Evolutionary conservation across 2,888 invertebrate genomes (phyloP).

Genomic region (Eulithis prunata): DNA sequence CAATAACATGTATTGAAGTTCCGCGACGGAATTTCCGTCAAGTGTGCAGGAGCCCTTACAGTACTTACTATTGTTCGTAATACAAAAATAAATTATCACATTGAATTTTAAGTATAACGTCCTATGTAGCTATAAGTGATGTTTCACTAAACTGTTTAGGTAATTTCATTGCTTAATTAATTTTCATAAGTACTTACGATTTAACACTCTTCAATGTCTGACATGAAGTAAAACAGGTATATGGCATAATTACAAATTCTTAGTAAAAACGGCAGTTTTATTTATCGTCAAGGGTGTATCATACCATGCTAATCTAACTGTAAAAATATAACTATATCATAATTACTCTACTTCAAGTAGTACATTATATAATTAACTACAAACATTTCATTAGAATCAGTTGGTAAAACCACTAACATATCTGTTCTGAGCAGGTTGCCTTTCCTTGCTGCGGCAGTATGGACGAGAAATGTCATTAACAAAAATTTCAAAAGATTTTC

Average conservation of each 20-base stretch:
- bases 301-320: constrained; percentile 10
- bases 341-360: constrained; percentile 33
- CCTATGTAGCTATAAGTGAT: constrained; percentile 17
- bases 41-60: too few species aligned
- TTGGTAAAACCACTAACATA: not conserved
- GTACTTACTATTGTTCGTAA: constrained; percentile 30
- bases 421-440: not conserved
- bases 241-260: constrained; percentile 25
- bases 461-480: too few species aligned
- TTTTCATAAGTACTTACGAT: constrained; percentile 36
- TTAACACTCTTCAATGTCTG: constrained; percentile 31
- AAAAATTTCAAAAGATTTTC: too few species aligned
- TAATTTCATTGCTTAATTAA: constrained; percentile 19
- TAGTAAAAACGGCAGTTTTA: constrained; percentile 32
- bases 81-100: constrained; percentile 47
- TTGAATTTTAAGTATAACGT: constrained; percentile 27
- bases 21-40: too few species aligned
- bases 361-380: constrained; percentile 23
- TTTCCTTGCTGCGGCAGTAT: constrained; percentile 1
- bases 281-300: constrained; percentile 17
- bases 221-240: constrained; percentile 30
- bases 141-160: constrained; percentile 22
- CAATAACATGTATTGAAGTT: too few species aligned
- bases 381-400: constrained; percentile 18
- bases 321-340: constrained; percentile 26